These are phyloP conservation scores for Drosophila tani DNA, from an alignment of 1,140 invertebrate species.

Conservation along the genomic window DNA sequence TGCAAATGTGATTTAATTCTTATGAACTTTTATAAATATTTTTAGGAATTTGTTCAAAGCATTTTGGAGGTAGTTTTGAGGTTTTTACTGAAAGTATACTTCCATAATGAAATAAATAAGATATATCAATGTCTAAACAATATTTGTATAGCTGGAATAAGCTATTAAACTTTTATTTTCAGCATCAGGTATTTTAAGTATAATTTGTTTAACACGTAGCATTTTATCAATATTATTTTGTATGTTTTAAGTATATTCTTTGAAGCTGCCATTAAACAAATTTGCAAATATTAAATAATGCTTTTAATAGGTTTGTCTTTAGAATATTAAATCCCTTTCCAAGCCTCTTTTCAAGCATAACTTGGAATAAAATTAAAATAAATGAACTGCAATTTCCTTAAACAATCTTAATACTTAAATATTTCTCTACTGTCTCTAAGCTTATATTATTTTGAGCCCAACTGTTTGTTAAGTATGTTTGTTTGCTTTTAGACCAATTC, in stretches of 20 bases:
- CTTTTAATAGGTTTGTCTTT: background rate
- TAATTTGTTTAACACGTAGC: background rate
- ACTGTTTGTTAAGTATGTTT: background rate
- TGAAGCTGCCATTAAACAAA: too few species aligned
- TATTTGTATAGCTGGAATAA: too few species aligned
- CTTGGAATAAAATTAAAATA: background rate
- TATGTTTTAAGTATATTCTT: too few species aligned
- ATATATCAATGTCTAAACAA: background rate
- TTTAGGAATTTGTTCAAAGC: background rate
- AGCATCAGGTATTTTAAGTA: too few species aligned
- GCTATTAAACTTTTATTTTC: too few species aligned
- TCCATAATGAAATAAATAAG: background rate
- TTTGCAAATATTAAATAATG: too few species aligned
- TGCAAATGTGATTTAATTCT: too few species aligned
- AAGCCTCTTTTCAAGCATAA: background rate
- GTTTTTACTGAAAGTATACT: background rate
- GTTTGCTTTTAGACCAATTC: constrained; percentile 30
- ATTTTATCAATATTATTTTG: too few species aligned
- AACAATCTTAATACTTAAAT: background rate
- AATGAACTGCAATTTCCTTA: background rate
- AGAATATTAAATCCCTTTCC: background rate
- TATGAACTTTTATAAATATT: background rate
- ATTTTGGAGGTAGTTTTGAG: background rate
- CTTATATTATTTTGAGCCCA: background rate
- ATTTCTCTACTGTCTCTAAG: background rate